These are phyloP conservation scores for Penaeus chinensis DNA, from an alignment of 1,140 invertebrate species.

Conservation along the genomic window DNA sequence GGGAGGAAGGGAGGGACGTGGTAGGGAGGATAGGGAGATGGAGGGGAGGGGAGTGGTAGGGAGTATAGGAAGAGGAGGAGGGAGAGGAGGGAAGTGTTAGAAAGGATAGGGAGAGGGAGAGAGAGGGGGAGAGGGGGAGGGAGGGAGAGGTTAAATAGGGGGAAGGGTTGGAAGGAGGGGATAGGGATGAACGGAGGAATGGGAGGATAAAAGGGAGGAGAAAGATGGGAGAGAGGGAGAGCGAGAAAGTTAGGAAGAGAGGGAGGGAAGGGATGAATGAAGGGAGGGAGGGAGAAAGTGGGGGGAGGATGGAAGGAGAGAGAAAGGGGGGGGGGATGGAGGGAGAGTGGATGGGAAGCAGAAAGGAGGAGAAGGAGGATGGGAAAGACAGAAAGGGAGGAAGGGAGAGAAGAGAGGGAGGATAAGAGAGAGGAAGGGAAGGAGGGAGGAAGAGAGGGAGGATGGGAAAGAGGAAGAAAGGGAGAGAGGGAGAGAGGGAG, in stretches of 20 bases:
- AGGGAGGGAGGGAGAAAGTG: neutral
- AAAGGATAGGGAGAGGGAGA: no score
- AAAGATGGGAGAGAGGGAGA: neutral
- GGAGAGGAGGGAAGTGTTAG: neutral
- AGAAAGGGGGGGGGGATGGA: neutral
- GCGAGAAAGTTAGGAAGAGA: neutral
- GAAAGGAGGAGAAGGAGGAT: neutral
- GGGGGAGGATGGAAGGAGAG: neutral
- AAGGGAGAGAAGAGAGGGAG: no score
- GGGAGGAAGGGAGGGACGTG: neutral
- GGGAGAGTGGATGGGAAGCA: neutral
- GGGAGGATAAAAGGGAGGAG: neutral
- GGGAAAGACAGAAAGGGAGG: no score
- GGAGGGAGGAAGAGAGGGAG: no score
- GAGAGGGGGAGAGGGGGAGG: no score
- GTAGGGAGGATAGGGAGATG: neutral
- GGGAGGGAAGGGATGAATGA: neutral
- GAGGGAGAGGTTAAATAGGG: no score
- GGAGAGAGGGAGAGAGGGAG: no score
- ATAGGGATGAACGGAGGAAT: neutral
- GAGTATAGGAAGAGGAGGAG: neutral
- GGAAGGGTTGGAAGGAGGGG: neutral
- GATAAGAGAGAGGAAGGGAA: no score
- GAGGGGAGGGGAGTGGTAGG: neutral
- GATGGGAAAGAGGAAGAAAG: fast-evolving